phyloP scores from a whole-genome alignment of 2,113 vertebrate species.

The Caretta caretta region DNA sequence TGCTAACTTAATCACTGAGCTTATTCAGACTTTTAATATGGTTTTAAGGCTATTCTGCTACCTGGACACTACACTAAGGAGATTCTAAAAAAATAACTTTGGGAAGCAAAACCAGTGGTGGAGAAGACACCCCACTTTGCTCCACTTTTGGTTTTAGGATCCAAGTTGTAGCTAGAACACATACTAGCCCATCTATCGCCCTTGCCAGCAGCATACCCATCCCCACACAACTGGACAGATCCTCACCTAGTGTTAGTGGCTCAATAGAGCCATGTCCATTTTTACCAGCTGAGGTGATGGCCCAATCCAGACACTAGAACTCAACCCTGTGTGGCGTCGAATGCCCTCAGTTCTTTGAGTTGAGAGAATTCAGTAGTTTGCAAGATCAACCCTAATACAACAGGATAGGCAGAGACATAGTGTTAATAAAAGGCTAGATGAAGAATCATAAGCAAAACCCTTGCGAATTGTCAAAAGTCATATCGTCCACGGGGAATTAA shows the following conservation, averaged over 20 bases:
- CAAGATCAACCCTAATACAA: background rate
- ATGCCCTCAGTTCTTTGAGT: background rate
- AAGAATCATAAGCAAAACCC: conserved; percentile 2
- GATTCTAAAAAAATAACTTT: conserved; percentile 51
- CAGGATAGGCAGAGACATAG: background rate
- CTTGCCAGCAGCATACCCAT: background rate
- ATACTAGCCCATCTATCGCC: background rate
- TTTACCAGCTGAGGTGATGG: background rate
- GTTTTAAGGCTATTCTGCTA: conserved; percentile 65
- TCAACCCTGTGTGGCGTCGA: background rate
- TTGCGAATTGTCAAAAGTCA: conserved; percentile 1
- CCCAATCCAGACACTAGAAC: background rate
- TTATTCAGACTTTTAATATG: conserved; percentile 58
- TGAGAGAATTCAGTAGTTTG: conserved; percentile 19
- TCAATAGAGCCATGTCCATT: background rate
- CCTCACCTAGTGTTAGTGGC: background rate
- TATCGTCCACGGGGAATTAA: background rate
- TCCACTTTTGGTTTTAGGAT: background rate
- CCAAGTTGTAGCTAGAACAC: background rate
- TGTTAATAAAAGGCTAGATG: conserved; percentile 2
- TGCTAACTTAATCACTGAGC: conserved; percentile 54
- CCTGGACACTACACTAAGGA: conserved; percentile 51
- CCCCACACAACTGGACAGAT: background rate
- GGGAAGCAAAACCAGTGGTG: conserved; percentile 41
- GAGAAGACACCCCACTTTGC: background rate